These are phyloP conservation scores for Phrynocephalus forsythii DNA, from an alignment of 2,797 vertebrate genomes.

Conservation along the genomic window DNA sequence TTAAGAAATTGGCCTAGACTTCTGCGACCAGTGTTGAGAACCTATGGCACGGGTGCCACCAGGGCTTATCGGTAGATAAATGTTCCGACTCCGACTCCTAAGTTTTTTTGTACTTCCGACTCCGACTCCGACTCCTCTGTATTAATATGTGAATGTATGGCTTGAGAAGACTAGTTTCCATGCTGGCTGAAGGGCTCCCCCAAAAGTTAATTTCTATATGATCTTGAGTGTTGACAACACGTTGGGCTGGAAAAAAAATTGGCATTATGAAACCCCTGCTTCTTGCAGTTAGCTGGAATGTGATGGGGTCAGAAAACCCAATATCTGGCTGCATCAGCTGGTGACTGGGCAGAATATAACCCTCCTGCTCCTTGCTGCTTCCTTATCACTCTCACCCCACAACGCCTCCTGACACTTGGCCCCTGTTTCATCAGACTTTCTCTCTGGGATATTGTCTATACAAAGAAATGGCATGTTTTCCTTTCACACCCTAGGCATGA, in stretches of 20 bases:
- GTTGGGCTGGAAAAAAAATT: too few relatives aligned
- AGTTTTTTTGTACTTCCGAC: too few relatives aligned
- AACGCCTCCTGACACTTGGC: background rate
- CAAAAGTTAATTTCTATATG: too few relatives aligned
- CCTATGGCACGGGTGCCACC: too few relatives aligned
- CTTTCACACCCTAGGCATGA: accelerated
- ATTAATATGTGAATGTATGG: too few relatives aligned
- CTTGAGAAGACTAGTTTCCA: too few relatives aligned
- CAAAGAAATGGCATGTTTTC: accelerated
- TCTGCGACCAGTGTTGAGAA: background rate
- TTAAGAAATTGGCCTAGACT: background rate
- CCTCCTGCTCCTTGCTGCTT: background rate
- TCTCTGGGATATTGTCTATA: background rate
- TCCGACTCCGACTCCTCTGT: too few relatives aligned
- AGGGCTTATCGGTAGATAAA: too few relatives aligned
- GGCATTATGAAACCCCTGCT: background rate
- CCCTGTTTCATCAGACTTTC: background rate
- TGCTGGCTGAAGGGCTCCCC: too few relatives aligned
- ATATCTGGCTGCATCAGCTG: background rate
- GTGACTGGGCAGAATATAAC: background rate
- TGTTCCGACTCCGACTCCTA: too few relatives aligned
- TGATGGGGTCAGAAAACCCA: background rate
- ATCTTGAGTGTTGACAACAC: background rate
- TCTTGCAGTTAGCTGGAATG: background rate
- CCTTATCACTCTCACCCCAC: too few relatives aligned